A percentile compares a stretch with the other conserved stretches of the same genome.
Conservation (phyloP, 2,113 vertebrate species). For the Rhinoderma darwinii region DNA sequence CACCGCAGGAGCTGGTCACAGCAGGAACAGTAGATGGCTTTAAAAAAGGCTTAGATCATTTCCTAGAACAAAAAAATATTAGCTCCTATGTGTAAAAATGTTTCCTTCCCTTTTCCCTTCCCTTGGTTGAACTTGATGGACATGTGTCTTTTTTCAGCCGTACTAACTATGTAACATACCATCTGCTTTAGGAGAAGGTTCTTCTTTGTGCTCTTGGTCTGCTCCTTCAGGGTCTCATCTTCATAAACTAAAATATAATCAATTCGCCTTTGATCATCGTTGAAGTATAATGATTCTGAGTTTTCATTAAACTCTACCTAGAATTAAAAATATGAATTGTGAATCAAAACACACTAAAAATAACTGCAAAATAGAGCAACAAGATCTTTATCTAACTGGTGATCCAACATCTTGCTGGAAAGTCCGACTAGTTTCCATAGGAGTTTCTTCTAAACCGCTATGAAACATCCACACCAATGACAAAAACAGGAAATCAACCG, state of each 20-base stretch:
- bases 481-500: constrained; percentile 27
- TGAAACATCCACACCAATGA: neutral
- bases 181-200: constrained; percentile 73
- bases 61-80: too few species aligned
- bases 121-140: too few species aligned
- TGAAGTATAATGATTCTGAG: constrained; percentile 88
- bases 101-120: too few species aligned
- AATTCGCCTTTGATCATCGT: constrained; percentile 83
- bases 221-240: constrained; percentile 83
- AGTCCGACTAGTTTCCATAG: neutral
- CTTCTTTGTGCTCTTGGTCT: constrained; percentile 75
- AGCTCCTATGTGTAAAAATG: too few species aligned
- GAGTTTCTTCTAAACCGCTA: neutral
- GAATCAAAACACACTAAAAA: neutral
- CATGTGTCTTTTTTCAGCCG: too few species aligned
- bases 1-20: too few species aligned
- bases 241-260: constrained; percentile 93
- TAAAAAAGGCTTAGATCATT: too few species aligned
- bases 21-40: too few species aligned
- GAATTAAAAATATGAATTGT: constrained; percentile 35
- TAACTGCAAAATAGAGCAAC: neutral
- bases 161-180: constrained; percentile 76
- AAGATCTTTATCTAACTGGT: neutral
- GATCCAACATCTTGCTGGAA: neutral
- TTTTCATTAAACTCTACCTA: constrained; percentile 86